Percentiles rank a stretch among this genome's conserved stretches.
Conservation (phyloP, 2,888 invertebrate genomes). For the Acleris literana region DNA sequence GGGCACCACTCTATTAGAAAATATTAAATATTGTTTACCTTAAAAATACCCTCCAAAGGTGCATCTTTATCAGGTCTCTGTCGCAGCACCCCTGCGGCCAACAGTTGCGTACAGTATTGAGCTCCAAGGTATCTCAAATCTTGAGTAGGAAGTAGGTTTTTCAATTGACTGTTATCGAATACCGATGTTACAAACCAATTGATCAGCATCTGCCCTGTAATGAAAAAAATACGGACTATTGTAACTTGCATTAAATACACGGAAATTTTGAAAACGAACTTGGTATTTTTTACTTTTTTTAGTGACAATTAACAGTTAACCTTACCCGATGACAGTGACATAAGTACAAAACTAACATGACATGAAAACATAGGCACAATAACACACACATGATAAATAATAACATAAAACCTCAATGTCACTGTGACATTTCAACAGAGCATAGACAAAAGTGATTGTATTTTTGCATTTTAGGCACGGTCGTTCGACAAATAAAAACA, state of each 20-base stretch:
- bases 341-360: not conserved
- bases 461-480: no score
- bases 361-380: not conserved
- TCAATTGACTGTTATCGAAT: conserved; percentile 87
- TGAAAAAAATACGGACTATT: conserved; percentile 40
- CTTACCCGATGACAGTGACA: conserved; percentile 1
- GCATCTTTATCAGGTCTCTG: conserved; percentile 90
- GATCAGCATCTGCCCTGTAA: conserved; percentile 94
- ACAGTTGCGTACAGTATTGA: conserved; percentile 93
- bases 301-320: not conserved
- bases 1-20: no score
- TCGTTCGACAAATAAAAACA: no score
- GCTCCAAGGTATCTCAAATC: conserved; percentile 90
- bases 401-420: not conserved
- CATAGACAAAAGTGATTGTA: no score
- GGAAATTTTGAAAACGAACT: conserved; percentile 18
- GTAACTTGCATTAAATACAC: conserved; percentile 34
- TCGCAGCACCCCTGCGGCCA: conserved; percentile 93
- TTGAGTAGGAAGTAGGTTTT: conserved; percentile 85
- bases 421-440: no score
- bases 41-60: conserved; percentile 86
- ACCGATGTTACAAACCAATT: conserved; percentile 94
- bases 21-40: no score
- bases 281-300: not conserved
- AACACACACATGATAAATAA: not conserved